Evolutionary conservation across 2,797 vertebrate genomes (phyloP).

Genomic region (Sebastes cheni): DNA sequence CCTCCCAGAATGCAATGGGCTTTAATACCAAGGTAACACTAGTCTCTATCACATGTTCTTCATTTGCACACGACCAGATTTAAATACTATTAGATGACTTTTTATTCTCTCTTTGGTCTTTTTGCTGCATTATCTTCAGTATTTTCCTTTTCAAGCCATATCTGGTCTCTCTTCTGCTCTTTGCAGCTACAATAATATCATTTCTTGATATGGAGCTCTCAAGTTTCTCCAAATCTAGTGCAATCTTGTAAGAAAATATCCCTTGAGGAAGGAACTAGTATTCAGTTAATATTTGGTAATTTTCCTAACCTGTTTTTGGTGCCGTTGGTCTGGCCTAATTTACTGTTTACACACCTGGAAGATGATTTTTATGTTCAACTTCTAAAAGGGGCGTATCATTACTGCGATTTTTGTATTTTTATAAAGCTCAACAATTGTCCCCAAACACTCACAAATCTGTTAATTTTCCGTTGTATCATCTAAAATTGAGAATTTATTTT

Average conservation of each 20-base stretch:
- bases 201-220: not conserved
- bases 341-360: not conserved
- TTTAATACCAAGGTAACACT: slow-evolving; percentile 88
- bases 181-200: not conserved
- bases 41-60: not conserved
- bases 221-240: not conserved
- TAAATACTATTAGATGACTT: not conserved
- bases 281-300: not conserved
- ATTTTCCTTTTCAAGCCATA: not conserved
- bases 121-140: not conserved
- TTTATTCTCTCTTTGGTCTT: not conserved
- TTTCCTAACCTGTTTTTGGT: not conserved
- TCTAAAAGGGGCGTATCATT: not conserved
- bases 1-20: slow-evolving; percentile 96
- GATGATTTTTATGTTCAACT: not conserved
- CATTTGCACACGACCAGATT: not conserved
- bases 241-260: not conserved
- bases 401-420: not conserved
- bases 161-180: not conserved
- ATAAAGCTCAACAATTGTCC: not conserved
- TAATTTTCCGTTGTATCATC: not conserved
- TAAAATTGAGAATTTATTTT: not conserved
- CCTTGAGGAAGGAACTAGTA: not conserved
- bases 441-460: not conserved
- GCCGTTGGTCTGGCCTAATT: not conserved